Conservation (phyloP, 2,113 vertebrate genomes). For the Semnornis frantzii region DNA sequence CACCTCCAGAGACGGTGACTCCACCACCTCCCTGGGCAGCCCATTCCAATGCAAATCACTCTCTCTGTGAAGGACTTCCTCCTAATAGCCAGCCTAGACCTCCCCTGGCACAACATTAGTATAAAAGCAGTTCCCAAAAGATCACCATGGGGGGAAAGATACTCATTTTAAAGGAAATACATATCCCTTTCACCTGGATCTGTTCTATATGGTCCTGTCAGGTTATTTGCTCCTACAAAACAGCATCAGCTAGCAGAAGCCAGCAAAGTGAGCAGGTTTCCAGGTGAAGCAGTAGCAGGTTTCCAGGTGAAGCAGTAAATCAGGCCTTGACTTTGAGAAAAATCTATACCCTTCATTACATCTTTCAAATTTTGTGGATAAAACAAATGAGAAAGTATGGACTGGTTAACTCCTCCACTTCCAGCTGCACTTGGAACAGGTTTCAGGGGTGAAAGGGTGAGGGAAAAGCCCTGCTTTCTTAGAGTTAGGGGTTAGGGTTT, state of each 20-base stretch:
- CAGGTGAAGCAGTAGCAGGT: neutral
- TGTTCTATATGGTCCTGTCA: accelerated
- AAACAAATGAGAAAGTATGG: neutral
- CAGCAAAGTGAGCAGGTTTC: neutral
- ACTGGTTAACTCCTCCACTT: neutral
- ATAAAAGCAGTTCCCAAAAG: neutral
- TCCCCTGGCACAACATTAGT: neutral
- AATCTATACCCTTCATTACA: neutral
- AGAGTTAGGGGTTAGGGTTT: neutral
- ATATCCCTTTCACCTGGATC: neutral
- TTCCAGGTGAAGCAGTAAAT: neutral
- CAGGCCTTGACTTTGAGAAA: neutral
- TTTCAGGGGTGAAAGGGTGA: neutral
- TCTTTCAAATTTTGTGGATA: neutral
- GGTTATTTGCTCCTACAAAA: neutral
- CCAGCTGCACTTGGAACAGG: neutral
- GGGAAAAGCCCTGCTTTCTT: neutral
- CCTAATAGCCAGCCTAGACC: too few relatives aligned
- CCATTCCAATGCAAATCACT: too few relatives aligned
- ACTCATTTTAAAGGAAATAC: neutral
- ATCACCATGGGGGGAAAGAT: neutral
- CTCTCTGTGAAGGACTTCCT: too few relatives aligned
- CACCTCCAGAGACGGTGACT: too few relatives aligned
- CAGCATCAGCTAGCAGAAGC: neutral
- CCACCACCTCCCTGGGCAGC: too few relatives aligned